phyloP scores from a whole-genome alignment of 2,888 invertebrate species.

The Agrenia bidenticulata region DNA sequence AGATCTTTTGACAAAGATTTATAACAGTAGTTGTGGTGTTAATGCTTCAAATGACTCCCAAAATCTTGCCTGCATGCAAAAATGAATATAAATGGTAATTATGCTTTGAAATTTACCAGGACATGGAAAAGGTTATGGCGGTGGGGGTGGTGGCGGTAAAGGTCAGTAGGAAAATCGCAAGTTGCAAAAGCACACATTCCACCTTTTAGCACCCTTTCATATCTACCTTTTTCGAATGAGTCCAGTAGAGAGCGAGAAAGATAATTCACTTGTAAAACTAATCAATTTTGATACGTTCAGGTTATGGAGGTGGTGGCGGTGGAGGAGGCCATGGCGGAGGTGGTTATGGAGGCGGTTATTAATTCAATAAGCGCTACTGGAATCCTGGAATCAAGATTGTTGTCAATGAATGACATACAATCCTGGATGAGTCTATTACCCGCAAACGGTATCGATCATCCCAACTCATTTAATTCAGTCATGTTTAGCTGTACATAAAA shows the following conservation, averaged over 20 bases:
- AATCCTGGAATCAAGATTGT: too few species aligned
- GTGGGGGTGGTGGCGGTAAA: slow-evolving; percentile 32
- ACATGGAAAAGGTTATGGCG: slow-evolving; percentile 26
- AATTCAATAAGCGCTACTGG: slow-evolving; percentile 15
- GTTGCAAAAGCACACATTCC: neutral
- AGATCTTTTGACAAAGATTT: too few species aligned
- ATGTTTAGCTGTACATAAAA: slow-evolving; percentile 9
- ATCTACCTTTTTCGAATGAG: neutral
- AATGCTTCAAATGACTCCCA: too few species aligned
- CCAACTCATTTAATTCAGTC: neutral
- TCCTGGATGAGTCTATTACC: too few species aligned
- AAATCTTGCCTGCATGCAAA: neutral
- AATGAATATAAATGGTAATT: neutral
- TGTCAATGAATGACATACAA: too few species aligned
- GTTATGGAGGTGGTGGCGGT: slow-evolving; percentile 37
- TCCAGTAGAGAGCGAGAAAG: neutral
- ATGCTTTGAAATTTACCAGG: slow-evolving; percentile 10
- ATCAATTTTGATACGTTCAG: too few species aligned
- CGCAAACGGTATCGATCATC: neutral
- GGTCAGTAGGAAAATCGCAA: slow-evolving; percentile 17
- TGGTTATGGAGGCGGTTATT: slow-evolving; percentile 34
- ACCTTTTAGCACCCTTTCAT: neutral
- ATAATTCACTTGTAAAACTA: too few species aligned
- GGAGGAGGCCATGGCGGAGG: too few species aligned
- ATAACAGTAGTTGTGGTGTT: too few species aligned